A percentile compares a stretch with the other conserved stretches of the same genome.
Conservation (phyloP, 2,113 vertebrate genomes). For the Leptobrachium ailaonicum region DNA sequence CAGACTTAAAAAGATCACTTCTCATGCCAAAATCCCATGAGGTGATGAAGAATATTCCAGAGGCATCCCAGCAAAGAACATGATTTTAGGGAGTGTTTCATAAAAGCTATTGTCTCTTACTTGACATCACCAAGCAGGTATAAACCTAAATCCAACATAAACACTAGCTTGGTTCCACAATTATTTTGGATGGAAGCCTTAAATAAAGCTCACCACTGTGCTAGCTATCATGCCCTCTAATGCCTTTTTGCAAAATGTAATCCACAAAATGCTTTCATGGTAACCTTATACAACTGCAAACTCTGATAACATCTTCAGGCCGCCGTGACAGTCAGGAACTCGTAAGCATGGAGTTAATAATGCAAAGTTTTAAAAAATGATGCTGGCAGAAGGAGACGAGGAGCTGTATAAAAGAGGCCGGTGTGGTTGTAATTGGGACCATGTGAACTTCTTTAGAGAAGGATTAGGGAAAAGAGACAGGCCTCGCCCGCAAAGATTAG, state of each 20-base stretch:
- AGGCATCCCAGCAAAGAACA: slow-evolving; percentile 47
- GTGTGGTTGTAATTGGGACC: slow-evolving; percentile 95
- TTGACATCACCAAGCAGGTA: slow-evolving; percentile 57
- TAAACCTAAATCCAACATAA: slow-evolving; percentile 54
- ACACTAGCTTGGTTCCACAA: slow-evolving; percentile 58
- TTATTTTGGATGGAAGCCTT: slow-evolving; percentile 58
- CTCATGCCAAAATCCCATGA: slow-evolving; percentile 47
- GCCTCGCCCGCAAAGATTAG: slow-evolving; percentile 92
- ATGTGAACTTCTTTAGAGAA: slow-evolving; percentile 91
- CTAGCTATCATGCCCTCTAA: slow-evolving; percentile 70
- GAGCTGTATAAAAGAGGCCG: slow-evolving; percentile 81
- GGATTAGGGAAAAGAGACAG: slow-evolving; percentile 91
- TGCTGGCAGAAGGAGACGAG: slow-evolving; percentile 79
- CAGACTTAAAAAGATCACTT: slow-evolving; percentile 52
- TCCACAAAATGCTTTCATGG: slow-evolving; percentile 91
- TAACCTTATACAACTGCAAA: slow-evolving; percentile 87
- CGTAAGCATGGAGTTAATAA: slow-evolving; percentile 94
- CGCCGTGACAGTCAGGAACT: slow-evolving; percentile 97
- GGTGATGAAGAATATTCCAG: slow-evolving; percentile 52
- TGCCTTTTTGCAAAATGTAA: slow-evolving; percentile 79
- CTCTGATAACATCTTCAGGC: slow-evolving; percentile 94
- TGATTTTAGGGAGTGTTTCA: slow-evolving; percentile 43
- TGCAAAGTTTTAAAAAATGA: slow-evolving; percentile 81
- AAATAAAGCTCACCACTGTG: slow-evolving; percentile 59
- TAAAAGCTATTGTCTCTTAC: slow-evolving; percentile 52